These are phyloP conservation scores for Catostylus mosaicus DNA, from an alignment of 30 jellyfish, hydroid and myxozoan genomes.

Conservation along the genomic window DNA sequence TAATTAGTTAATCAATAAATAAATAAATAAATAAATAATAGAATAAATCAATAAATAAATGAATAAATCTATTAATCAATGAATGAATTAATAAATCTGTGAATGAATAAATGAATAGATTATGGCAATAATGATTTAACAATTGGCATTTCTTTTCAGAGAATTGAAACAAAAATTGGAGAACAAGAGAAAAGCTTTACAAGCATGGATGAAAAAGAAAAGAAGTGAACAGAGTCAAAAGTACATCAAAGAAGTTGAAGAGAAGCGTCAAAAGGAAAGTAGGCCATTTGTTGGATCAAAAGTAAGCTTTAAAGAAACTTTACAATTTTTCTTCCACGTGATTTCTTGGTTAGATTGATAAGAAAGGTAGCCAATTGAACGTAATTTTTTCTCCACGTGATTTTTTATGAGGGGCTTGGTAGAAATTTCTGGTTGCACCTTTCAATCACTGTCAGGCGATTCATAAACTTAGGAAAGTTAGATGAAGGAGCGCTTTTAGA, in stretches of 20 bases:
- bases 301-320: background rate
- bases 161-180: slow-evolving; percentile 45
- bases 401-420: too few relatives aligned
- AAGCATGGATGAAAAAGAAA: slow-evolving; percentile 68
- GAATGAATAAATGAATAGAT: background rate
- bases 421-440: too few relatives aligned
- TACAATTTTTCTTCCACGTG: background rate
- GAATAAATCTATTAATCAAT: too few relatives aligned
- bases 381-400: too few relatives aligned
- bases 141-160: background rate
- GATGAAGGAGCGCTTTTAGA: too few relatives aligned
- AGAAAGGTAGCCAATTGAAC: too few relatives aligned
- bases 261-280: slow-evolving; percentile 55
- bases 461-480: too few relatives aligned
- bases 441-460: too few relatives aligned
- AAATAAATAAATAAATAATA: too few relatives aligned
- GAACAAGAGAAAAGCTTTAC: slow-evolving; percentile 56
- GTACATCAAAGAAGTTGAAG: slow-evolving; percentile 52
- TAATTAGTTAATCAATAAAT: too few relatives aligned
- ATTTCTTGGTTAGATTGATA: background rate
- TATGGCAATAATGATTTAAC: too few relatives aligned
- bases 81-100: background rate
- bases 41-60: too few relatives aligned
- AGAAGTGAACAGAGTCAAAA: slow-evolving; percentile 30
- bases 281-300: slow-evolving; percentile 47